Percentiles rank a stretch among this genome's conserved stretches.
Conservation (phyloP, 2,113 vertebrate genomes). For the Oreotrochilus melanogaster region DNA sequence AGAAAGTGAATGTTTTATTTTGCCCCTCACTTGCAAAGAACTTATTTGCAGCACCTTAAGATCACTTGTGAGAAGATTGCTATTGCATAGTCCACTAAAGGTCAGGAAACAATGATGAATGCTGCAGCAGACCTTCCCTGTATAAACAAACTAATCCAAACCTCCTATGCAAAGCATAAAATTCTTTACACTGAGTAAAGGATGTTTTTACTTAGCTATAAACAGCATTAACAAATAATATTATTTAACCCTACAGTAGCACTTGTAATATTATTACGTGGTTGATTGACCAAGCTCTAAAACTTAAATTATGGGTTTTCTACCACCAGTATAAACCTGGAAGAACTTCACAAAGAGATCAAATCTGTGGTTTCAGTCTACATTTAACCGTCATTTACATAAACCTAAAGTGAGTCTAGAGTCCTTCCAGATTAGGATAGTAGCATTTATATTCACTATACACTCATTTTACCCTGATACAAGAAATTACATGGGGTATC, state of each 20-base stretch:
- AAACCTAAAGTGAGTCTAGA: not conserved
- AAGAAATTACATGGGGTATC: not conserved
- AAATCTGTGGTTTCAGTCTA: not conserved
- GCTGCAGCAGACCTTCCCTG: not conserved
- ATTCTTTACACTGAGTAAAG: not conserved
- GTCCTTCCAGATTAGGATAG: not conserved
- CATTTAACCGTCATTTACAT: not conserved
- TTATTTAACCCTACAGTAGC: not conserved
- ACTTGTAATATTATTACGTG: not conserved
- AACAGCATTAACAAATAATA: not conserved
- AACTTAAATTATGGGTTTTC: not conserved
- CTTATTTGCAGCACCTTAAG: not conserved
- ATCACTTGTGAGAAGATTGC: not conserved
- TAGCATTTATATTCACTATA: not conserved
- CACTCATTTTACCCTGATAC: not conserved
- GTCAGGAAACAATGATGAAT: not conserved
- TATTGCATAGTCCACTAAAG: not conserved
- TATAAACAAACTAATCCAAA: not conserved
- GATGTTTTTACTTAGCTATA: not conserved
- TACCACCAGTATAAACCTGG: not conserved
- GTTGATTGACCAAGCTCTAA: not conserved
- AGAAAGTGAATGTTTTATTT: constrained; percentile 10
- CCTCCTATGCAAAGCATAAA: not conserved
- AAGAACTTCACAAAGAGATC: not conserved
- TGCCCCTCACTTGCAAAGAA: not conserved